A percentile compares a stretch with the other conserved stretches of the same genome.
These are phyloP conservation scores for Sebastes dallii DNA, from an alignment of 2,797 vertebrate species.

Conservation along the genomic window DNA sequence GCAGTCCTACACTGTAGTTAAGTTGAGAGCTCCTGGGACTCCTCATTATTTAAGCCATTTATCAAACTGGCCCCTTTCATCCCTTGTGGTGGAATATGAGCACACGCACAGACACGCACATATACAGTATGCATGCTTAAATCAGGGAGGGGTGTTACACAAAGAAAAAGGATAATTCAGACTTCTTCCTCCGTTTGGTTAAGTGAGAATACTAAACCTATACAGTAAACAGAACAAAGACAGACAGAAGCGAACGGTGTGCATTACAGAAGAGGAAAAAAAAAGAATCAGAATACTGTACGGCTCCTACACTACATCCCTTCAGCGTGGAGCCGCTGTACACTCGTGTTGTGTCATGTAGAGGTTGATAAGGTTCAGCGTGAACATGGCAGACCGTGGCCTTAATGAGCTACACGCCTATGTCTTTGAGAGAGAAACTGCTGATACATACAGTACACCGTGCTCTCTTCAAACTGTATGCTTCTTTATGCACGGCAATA, in stretches of 20 bases:
- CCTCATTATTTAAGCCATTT: constrained; percentile 89
- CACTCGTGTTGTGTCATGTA: constrained; percentile 64
- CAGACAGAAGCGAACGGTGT: neutral
- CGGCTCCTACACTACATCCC: constrained; percentile 3
- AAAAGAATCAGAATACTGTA: neutral
- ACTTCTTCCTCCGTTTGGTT: constrained; percentile 2
- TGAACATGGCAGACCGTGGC: constrained; percentile 66
- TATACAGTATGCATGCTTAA: neutral
- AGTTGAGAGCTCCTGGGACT: constrained; percentile 81
- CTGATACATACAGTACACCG: constrained; percentile 56
- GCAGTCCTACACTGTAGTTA: constrained; percentile 80
- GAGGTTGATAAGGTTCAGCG: constrained; percentile 65
- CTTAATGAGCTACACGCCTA: constrained; percentile 62
- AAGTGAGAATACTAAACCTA: neutral
- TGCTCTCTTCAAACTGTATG: constrained; percentile 29
- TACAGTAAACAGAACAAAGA: constrained; percentile 33
- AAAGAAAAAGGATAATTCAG: constrained; percentile 30
- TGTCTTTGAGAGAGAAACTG: constrained; percentile 50
- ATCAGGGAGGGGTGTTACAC: constrained; percentile 18
- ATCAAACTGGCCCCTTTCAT: constrained; percentile 80
- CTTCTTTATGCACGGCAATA: constrained; percentile 46
- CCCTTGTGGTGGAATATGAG: constrained; percentile 40
- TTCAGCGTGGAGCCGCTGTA: constrained; percentile 43
- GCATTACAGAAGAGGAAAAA: neutral
- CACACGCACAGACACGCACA: neutral